Percentiles rank a stretch among this genome's conserved stretches.
Evolutionary conservation across 1,140 invertebrate species (phyloP).

Genomic region (Drosophila teissieri): DNA sequence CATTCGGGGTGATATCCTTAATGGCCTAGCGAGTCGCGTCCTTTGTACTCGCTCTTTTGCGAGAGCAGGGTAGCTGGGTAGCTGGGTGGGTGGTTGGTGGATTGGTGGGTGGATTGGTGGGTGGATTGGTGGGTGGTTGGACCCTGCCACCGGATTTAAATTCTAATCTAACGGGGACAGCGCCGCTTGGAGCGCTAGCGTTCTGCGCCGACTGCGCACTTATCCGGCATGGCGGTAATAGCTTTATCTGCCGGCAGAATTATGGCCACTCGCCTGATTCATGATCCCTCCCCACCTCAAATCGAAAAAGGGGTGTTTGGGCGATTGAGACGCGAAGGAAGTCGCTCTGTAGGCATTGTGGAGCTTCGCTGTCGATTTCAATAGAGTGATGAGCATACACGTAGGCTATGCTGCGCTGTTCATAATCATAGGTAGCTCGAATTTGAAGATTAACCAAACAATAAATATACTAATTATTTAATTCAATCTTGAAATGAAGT

Average conservation of each 20-base stretch:
- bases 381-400: conserved; percentile 41
- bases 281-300: conserved; percentile 56
- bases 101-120: conserved; percentile 11
- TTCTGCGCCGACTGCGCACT: conserved; percentile 50
- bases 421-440: not conserved
- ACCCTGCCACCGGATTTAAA: conserved; percentile 68
- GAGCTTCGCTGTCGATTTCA: conserved; percentile 54
- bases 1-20: conserved; percentile 78
- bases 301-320: conserved; percentile 10
- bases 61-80: conserved; percentile 21
- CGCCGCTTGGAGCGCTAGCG: conserved; percentile 34
- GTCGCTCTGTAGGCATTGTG: conserved; percentile 31
- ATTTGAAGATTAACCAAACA: too few relatives aligned
- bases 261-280: conserved; percentile 73
- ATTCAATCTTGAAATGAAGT: too few relatives aligned
- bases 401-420: conserved; percentile 4
- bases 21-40: conserved; percentile 55
- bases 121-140: conserved; percentile 15
- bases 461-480: too few relatives aligned
- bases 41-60: conserved; percentile 55
- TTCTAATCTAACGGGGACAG: conserved; percentile 75
- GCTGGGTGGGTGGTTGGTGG: conserved; percentile 24
- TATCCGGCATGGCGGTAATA: conserved; percentile 80
- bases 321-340: conserved; percentile 37
- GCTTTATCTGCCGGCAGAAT: conserved; percentile 82